Evolutionary conservation across 2,888 invertebrate species (phyloP), one percentile per base, ranked within the genome.

Genomic region (Drosophila anomalata): DNA sequence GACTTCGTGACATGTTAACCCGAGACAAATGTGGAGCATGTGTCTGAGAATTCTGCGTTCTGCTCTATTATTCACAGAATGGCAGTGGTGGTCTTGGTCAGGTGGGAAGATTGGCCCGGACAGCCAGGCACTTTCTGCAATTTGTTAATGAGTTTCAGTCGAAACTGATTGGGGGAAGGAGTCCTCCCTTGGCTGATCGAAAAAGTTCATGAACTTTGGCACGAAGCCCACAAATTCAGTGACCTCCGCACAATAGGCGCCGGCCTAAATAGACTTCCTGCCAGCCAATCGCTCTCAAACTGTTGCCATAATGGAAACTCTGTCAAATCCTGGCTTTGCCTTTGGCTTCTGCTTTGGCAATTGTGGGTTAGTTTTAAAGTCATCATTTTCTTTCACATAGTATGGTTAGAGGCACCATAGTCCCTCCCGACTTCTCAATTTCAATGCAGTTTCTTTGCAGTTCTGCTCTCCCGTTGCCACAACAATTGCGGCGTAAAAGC

Each of bases 401-500:
- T 41, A 68, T 55, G 69, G 65, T 41, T 55, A 69, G 65, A 69
- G 65, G 55, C 55, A 31, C 24, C 17, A 14, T 14, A 14, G 42
- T 24, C 11, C 22, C 8, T 11, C n/a, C 20, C 24, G 20, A 20
- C 41, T 42, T 42, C 41, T 20, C 41, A 42, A 42, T 66, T 77
- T 79, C 80, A 77, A 73, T 79, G 86, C 71, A 76, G 68, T 69
- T 71, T 66, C 87, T 69, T 41, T 39, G 52, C 4, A 17, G 14
- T 17, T 17, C 17, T 17, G 17, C 17, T 17, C 53, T 33, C 39
- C 68, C 57, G 68, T 48, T 83, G 57, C 75, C 87, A 86, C 80
- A 85, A 89, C 89, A 85, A 89, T 85, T 85, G 85, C 65, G 85
- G 89, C 86, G 88, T 89, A 85, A 85, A 89, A 85, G 82, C 85